A percentile compares a stretch with the other conserved stretches of the same genome.
Evolutionary conservation across 2,888 invertebrate genomes (phyloP).

Genomic region (Tetanocera ferruginea): DNA sequence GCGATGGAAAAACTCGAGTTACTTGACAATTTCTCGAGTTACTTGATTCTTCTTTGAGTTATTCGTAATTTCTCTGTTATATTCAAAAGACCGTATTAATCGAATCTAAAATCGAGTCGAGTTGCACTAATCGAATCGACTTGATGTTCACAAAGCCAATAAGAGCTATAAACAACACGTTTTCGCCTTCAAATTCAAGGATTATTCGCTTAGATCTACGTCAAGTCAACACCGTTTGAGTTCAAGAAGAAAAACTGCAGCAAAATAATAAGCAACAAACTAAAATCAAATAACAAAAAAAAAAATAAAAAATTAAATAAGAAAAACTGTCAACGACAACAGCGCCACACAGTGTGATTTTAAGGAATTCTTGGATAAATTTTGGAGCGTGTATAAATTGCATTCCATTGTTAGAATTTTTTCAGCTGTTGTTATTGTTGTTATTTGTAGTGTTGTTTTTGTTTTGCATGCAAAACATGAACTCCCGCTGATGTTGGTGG

Average conservation of each 20-base stretch:
- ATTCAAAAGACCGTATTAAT: too few relatives aligned
- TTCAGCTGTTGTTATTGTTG: constrained; percentile 24
- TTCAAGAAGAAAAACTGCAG: too few relatives aligned
- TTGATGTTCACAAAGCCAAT: background rate
- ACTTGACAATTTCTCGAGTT: too few relatives aligned
- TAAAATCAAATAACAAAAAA: too few relatives aligned
- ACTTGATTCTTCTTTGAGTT: too few relatives aligned
- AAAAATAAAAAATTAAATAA: background rate
- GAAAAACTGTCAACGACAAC: constrained; percentile 9
- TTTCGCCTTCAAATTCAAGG: background rate
- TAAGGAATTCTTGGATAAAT: constrained; percentile 8
- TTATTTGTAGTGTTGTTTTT: constrained; percentile 21
- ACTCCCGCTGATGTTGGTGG: constrained; percentile 16
- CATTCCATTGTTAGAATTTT: constrained; percentile 22
- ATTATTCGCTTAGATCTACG: background rate
- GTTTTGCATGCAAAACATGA: constrained; percentile 44
- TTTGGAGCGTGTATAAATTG: constrained; percentile 25
- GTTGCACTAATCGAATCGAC: too few relatives aligned
- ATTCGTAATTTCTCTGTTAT: too few relatives aligned
- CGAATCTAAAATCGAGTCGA: too few relatives aligned
- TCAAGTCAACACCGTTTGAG: too few relatives aligned
- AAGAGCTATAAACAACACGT: background rate
- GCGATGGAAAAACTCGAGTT: too few relatives aligned
- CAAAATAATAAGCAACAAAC: background rate
- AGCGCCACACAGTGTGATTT: background rate